Base-by-base conservation (phyloP, 1,140 invertebrate species). In the Tetramorium simillimum region DNA sequence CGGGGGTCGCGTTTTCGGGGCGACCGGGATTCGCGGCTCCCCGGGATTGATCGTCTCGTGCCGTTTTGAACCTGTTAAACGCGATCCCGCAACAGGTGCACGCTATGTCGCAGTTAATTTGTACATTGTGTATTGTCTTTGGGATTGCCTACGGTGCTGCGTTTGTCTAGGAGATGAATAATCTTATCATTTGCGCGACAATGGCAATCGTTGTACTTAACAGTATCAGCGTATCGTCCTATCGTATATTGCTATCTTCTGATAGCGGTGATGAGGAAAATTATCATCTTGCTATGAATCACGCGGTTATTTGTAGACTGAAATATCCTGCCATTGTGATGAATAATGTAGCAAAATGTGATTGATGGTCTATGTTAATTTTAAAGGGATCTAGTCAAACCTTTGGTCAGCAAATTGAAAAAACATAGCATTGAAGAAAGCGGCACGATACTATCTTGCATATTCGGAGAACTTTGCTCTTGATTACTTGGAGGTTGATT, bases 71-170 rank as follows among this genome's bases (percentile, higher is more conserved):
- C 24, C 21, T 73, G 14, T 60, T 58, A 58, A 58, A 73, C 14
- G n/a, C 6, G 6, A 10, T 75, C 62, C 40, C 21, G 80, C 69
- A 84, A 75, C 80, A 84, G 53, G 80, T 84, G 80, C 18, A 84
- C n/a, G n/a, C 24, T 60, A 12, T 7, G 18, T 46, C 7, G 40
- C 24, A 46, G 46, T 58, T 58, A n/a, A 60, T 46, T 60, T n/a
- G 18, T 33, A n/a, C n/a, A n/a, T n/a, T n/a, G 3, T 37, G 46
- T 21, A 14, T 6, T 16, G 4, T 14, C 14, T 10, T 1, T 0
- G n/a, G 37, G 16, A 16, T 28, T 24, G 18, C 37, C 3, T 33
- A 10, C 4, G 5, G 14, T 33, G n/a, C 16, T 43, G 21, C 16
- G n/a, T 46, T 72, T 72, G 53, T 40, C 12, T 24, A 37, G 14